These are phyloP conservation scores for Dunckerocampus dactyliophorus DNA, from an alignment of 2,113 vertebrate species.

Conservation along the genomic window DNA sequence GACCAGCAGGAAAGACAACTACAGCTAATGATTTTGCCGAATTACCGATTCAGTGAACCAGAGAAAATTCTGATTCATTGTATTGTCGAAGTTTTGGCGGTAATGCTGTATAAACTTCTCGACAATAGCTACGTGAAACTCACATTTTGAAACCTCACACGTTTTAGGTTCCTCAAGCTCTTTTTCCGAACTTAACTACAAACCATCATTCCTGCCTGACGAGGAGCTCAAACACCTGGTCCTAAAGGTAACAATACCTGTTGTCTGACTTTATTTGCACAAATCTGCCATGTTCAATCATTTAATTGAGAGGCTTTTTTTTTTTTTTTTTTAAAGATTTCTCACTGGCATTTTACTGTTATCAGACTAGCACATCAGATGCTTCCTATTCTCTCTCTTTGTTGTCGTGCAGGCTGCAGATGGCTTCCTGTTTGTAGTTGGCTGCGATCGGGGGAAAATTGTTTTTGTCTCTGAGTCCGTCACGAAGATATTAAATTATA, in stretches of 20 bases:
- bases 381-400: slow-evolving; percentile 21
- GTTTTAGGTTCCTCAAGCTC: slow-evolving; percentile 74
- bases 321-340: neutral
- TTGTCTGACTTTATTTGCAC: neutral
- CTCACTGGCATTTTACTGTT: slow-evolving; percentile 18
- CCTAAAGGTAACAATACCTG: slow-evolving; percentile 72
- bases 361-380: slow-evolving; percentile 22
- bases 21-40: too few relatives aligned
- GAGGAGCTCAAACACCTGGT: slow-evolving; percentile 84
- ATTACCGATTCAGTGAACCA: neutral
- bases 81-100: too few relatives aligned
- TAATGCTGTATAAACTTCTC: neutral
- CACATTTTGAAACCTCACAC: too few relatives aligned
- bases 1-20: neutral
- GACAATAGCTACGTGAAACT: neutral
- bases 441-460: slow-evolving; percentile 89
- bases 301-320: neutral
- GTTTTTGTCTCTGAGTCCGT: slow-evolving; percentile 89
- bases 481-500: slow-evolving; percentile 86
- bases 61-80: too few relatives aligned
- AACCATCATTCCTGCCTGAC: slow-evolving; percentile 84
- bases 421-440: slow-evolving; percentile 89
- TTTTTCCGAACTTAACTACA: slow-evolving; percentile 79
- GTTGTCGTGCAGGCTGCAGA: slow-evolving; percentile 80
- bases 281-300: neutral